Base-by-base conservation (phyloP, 2,888 invertebrate species). In the Monochamus alternatus region DNA sequence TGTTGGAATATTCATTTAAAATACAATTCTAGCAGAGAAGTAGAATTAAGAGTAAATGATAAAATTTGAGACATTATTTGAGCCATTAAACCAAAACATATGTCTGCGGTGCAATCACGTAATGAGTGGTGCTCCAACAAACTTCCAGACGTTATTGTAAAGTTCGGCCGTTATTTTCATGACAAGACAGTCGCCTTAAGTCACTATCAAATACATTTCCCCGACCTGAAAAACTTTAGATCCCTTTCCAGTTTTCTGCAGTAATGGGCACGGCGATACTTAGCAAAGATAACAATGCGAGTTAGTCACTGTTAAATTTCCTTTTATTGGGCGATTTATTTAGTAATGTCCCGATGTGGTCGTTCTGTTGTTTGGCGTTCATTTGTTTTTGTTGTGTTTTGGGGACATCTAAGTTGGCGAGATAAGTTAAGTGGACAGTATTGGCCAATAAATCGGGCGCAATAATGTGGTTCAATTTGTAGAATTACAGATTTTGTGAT, bases 121-220 rank as follows among this genome's bases (percentile, higher is more conserved):
- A 55, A 55, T 55, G 55, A 55, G 55, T 47, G 47, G 10, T 47
- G 12, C 47, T 51, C 51, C 9, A 10, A 51, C 10, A 3, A n/a
- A n/a, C 51, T 51, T 51, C 51, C n/a, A 3, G n/a, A 51, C 51
- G 51, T 47, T 47, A 10, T 7, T 52, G 4, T 10, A 52, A 52
- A 52, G 52, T 4, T 52, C 14, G 10, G 2, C 7, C 5, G 55
- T 55, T 55, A 55, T 55, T 55, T 55, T 55, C 55, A 14, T 14
- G 55, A 55, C 55, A 55, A 55, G 55, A 55, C 14, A 55, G 22
- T 55, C 55, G 55, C 55, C 55, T 55, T 22, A 55, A 55, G 55
- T 55, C 55, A 55, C 55, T n/a, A 14, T n/a, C n/a, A 55, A 55
- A 55, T 55, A 55, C 55, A 7, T 22, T 14, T 8, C 5, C 5